phyloP scores from a whole-genome alignment of 2,797 vertebrate species.

The Esox masquinongy region DNA sequence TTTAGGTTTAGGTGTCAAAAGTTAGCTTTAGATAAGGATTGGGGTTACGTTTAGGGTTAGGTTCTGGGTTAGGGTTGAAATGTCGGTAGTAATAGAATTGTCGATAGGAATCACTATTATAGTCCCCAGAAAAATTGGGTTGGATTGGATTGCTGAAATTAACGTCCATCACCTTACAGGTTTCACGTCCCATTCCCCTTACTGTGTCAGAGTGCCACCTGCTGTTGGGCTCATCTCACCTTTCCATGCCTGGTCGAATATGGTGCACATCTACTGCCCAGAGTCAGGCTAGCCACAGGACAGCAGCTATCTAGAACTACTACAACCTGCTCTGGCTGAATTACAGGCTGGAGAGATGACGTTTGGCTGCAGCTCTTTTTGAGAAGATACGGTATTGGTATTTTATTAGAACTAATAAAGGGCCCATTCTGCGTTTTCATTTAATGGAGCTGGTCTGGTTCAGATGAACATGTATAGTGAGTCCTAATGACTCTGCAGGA shows the following conservation, averaged over 20 bases:
- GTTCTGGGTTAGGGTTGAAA: no score
- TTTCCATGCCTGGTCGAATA: conserved; percentile 42
- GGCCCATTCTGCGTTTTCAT: conserved; percentile 72
- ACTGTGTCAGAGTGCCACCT: conserved; percentile 64
- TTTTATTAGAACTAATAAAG: conserved; percentile 77
- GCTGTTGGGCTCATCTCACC: conserved; percentile 37
- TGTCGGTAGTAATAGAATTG: no score
- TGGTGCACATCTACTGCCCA: background rate
- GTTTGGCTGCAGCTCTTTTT: conserved; percentile 60
- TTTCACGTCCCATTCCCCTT: conserved; percentile 34
- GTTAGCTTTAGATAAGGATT: no score
- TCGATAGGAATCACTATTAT: no score
- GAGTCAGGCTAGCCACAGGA: background rate
- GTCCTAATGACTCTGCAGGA: conserved; percentile 62
- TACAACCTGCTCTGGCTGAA: conserved; percentile 45
- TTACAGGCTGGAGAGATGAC: conserved; percentile 34
- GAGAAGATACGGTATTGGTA: conserved; percentile 69
- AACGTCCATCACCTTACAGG: conserved; percentile 55
- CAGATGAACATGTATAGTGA: conserved; percentile 64
- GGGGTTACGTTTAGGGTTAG: no score
- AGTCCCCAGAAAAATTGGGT: no score
- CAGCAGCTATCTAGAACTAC: background rate
- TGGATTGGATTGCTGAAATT: conserved; percentile 26
- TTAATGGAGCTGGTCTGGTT: conserved; percentile 65
- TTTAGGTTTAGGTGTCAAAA: conserved; percentile 12